Conservation (phyloP, 2,888 invertebrate species). For the Drosophila niveifrons region DNA sequence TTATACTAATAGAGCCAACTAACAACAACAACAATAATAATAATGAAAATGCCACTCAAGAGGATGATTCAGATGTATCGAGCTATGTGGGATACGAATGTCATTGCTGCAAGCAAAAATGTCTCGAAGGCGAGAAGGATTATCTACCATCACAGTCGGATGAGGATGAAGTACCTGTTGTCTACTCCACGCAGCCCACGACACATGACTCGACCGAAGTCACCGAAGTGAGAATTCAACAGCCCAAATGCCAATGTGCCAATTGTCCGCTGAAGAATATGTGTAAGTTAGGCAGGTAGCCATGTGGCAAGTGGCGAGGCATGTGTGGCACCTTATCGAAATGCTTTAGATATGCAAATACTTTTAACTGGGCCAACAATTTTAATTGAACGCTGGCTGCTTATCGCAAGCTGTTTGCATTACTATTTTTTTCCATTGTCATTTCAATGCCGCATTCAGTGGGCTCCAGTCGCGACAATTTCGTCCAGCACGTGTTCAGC, state of each 20-base stretch:
- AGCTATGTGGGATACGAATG: conserved; percentile 56
- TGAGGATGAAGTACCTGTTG: conserved; percentile 44
- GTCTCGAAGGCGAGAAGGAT: conserved; percentile 38
- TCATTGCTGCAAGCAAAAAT: conserved; percentile 55
- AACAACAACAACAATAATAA: background rate
- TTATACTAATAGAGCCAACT: background rate
- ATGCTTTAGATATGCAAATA: conserved; percentile 71
- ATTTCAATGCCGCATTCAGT: conserved; percentile 58
- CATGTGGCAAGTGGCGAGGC: conserved; percentile 13
- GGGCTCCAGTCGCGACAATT: conserved; percentile 56
- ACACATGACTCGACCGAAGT: conserved; percentile 41
- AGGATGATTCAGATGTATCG: conserved; percentile 33
- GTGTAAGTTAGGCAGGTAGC: conserved; percentile 76
- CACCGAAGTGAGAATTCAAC: conserved; percentile 51
- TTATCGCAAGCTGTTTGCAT: conserved; percentile 1
- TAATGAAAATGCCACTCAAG: background rate
- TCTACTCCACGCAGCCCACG: conserved; percentile 49
- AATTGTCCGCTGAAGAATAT: conserved; percentile 82
- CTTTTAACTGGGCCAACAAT: conserved; percentile 21
- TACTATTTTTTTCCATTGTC: conserved; percentile 4
- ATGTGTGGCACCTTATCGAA: conserved; percentile 60
- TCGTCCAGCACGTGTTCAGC: conserved; percentile 63
- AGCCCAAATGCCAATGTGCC: conserved; percentile 76
- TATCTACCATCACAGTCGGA: conserved; percentile 47
- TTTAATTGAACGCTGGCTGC: conserved; percentile 18